phyloP scores from a whole-genome alignment of 2,797 vertebrate species.

The Tapera naevia region DNA sequence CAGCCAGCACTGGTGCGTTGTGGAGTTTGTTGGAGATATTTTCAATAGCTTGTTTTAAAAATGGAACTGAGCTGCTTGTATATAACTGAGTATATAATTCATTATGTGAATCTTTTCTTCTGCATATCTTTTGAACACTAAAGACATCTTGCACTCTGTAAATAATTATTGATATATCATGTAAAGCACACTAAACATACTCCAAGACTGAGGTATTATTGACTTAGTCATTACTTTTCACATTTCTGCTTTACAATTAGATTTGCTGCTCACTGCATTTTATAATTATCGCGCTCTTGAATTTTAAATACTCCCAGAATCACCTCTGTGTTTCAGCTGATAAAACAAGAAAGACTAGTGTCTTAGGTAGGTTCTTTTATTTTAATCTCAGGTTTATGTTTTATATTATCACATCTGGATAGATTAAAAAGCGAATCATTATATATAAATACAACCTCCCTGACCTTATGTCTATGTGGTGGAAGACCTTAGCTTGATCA shows the following conservation, averaged over 20 bases:
- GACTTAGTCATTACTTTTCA: constrained; percentile 71
- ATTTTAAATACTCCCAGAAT: constrained; percentile 64
- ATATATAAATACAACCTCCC: background rate
- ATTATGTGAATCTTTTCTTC: background rate
- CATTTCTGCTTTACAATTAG: constrained; percentile 62
- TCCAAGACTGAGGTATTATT: constrained; percentile 48
- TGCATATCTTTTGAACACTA: background rate
- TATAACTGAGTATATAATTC: background rate
- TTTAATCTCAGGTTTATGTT: constrained; percentile 3
- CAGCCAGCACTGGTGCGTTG: background rate
- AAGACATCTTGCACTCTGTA: constrained; percentile 22
- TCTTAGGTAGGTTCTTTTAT: background rate
- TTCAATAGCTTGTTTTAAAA: background rate
- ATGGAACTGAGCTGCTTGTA: background rate
- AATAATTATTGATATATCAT: constrained; percentile 57
- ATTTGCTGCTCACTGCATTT: constrained; percentile 56
- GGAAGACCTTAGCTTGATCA: background rate
- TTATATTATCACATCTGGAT: background rate
- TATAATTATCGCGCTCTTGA: constrained; percentile 58
- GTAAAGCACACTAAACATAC: constrained; percentile 31
- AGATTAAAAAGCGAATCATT: background rate
- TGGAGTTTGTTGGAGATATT: background rate
- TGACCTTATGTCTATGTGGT: background rate
- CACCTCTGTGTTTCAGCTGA: background rate
- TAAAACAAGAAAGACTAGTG: background rate